phyloP scores from a whole-genome alignment of 2,797 vertebrate species.

The Xerus rutilus region DNA sequence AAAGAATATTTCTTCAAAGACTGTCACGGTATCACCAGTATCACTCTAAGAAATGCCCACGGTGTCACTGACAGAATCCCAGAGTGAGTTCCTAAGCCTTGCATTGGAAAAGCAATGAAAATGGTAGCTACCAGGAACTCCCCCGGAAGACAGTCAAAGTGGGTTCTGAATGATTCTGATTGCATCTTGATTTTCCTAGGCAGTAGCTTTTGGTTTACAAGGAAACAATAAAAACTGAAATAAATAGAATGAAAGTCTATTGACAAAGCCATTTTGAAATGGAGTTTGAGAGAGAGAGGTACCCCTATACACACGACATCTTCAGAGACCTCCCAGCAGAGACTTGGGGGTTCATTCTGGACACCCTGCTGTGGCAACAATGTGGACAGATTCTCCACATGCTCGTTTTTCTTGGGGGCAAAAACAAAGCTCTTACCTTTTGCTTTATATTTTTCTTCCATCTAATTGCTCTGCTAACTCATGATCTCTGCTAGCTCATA shows the following conservation, averaged over 20 bases:
- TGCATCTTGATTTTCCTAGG: not conserved
- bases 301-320: not conserved
- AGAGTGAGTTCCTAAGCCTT: not conserved
- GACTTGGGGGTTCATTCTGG: not conserved
- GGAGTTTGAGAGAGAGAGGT: not conserved
- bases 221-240: not conserved
- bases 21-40: not conserved
- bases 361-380: not conserved
- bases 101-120: not conserved
- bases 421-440: not conserved
- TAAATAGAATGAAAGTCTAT: not conserved
- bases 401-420: not conserved
- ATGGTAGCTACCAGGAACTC: not conserved
- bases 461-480: slow-evolving; percentile 53
- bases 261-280: not conserved
- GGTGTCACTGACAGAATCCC: not conserved
- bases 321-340: not conserved
- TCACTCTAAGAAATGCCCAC: not conserved
- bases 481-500: slow-evolving; percentile 72
- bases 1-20: slow-evolving; percentile 48
- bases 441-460: not conserved
- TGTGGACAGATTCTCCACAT: not conserved
- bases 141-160: not conserved
- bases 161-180: not conserved
- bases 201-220: not conserved